Evolutionary conservation across 2,113 vertebrate species (phyloP).

Genomic region (Mormoops blainvillei): DNA sequence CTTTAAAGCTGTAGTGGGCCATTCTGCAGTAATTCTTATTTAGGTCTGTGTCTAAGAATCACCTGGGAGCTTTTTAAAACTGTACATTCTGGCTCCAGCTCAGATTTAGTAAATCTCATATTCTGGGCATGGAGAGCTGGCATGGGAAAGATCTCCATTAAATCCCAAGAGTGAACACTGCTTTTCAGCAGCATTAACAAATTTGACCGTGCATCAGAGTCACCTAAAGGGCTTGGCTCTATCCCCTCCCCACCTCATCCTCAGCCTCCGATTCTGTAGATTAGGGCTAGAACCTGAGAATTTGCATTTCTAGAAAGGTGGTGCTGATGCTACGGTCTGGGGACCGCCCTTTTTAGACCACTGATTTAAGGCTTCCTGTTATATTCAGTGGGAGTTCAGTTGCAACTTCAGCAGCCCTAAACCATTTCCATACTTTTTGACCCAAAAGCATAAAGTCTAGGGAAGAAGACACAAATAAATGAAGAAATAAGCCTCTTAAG

Average conservation of each 20-base stretch:
- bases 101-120: constrained; percentile 11
- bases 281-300: background rate
- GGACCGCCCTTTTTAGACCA: background rate
- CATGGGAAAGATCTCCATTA: background rate
- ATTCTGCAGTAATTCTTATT: background rate
- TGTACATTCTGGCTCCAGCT: background rate
- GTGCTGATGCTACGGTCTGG: background rate
- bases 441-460: background rate
- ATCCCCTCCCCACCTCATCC: background rate
- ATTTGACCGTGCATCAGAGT: background rate
- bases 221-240: background rate
- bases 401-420: background rate
- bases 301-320: background rate
- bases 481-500: background rate
- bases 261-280: background rate
- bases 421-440: background rate
- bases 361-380: constrained; percentile 9
- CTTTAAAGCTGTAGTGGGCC: background rate
- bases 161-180: background rate
- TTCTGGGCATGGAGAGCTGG: background rate
- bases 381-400: background rate
- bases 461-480: constrained; percentile 17
- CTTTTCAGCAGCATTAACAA: background rate
- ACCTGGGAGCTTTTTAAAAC: background rate
- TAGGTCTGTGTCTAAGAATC: background rate